A percentile compares a stretch with the other conserved stretches of the same genome.
These are phyloP conservation scores for Knipowitschia caucasica DNA, from an alignment of 2,797 vertebrate species.

Conservation along the genomic window DNA sequence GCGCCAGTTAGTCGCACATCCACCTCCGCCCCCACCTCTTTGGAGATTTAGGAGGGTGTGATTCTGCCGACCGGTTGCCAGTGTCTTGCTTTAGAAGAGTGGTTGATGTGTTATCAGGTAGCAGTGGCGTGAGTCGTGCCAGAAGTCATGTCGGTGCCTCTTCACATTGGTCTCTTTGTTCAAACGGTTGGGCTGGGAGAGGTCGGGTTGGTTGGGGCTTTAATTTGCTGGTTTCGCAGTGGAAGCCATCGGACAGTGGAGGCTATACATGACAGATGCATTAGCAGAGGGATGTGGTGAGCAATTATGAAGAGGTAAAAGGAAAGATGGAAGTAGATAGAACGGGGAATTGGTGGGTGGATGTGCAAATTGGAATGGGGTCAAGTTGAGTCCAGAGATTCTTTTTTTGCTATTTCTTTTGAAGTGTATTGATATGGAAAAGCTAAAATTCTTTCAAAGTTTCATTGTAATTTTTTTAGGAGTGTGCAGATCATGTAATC, in stretches of 20 bases:
- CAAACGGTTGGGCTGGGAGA: constrained; percentile 75
- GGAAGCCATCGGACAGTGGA: constrained; percentile 49
- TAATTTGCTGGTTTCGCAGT: constrained; percentile 34
- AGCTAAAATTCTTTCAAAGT: too few species aligned
- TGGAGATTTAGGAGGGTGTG: constrained; percentile 60
- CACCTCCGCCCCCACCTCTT: constrained; percentile 72
- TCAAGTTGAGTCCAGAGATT: neutral
- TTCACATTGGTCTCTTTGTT: constrained; percentile 89
- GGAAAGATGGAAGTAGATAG: constrained; percentile 84
- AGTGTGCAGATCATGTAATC: too few species aligned
- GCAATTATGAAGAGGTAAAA: constrained; percentile 77
- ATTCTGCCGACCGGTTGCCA: constrained; percentile 66
- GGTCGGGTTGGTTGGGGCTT: constrained; percentile 40
- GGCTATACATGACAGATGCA: constrained; percentile 29
- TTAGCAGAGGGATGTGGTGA: constrained; percentile 54
- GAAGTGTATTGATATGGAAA: neutral
- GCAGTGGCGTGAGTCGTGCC: constrained; percentile 63
- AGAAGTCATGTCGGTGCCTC: constrained; percentile 65
- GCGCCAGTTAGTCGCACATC: constrained; percentile 90
- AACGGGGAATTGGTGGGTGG: constrained; percentile 66
- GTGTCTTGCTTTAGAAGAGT: constrained; percentile 71
- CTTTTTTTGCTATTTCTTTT: neutral
- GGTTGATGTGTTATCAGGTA: constrained; percentile 83
- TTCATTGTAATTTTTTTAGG: too few species aligned
- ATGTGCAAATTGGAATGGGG: neutral